phyloP scores from a whole-genome alignment of 2,888 invertebrate genomes.

The Harpagoxenus sublaevis region DNA sequence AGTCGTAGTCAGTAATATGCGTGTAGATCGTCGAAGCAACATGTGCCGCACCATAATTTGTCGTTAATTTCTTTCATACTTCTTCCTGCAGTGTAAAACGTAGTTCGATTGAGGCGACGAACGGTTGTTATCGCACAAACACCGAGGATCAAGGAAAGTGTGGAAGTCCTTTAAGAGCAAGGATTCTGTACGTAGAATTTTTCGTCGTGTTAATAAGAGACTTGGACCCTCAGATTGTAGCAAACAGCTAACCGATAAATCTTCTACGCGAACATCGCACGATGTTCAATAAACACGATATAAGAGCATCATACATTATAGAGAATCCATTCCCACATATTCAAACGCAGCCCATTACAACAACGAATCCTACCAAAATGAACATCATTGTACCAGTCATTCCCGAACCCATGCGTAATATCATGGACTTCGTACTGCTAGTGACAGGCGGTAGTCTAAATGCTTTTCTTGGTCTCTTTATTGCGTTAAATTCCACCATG shows the following conservation, averaged over 20 bases:
- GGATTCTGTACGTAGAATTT: neutral
- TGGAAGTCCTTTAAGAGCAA: neutral
- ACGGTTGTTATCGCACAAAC: neutral
- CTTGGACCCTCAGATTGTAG: neutral
- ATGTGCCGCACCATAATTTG: neutral
- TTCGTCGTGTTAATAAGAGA: neutral
- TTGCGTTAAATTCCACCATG: constrained; percentile 55
- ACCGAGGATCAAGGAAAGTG: neutral
- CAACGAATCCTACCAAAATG: constrained; percentile 48
- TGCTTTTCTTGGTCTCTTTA: constrained; percentile 41
- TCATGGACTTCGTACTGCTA: constrained; percentile 58
- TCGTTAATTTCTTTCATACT: neutral
- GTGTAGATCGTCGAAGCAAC: constrained; percentile 16
- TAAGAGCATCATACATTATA: neutral
- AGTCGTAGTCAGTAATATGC: constrained; percentile 21
- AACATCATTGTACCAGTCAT: constrained; percentile 59
- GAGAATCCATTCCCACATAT: constrained; percentile 17
- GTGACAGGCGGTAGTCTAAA: constrained; percentile 52
- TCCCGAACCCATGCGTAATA: neutral
- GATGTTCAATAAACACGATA: neutral
- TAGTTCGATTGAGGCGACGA: neutral
- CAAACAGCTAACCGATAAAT: neutral
- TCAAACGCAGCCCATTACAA: accelerated
- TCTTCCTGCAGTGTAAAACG: neutral
- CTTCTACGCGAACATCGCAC: neutral